Base-by-base conservation (phyloP, 2,113 vertebrate genomes). In the Phalacrocorax carbo region DNA sequence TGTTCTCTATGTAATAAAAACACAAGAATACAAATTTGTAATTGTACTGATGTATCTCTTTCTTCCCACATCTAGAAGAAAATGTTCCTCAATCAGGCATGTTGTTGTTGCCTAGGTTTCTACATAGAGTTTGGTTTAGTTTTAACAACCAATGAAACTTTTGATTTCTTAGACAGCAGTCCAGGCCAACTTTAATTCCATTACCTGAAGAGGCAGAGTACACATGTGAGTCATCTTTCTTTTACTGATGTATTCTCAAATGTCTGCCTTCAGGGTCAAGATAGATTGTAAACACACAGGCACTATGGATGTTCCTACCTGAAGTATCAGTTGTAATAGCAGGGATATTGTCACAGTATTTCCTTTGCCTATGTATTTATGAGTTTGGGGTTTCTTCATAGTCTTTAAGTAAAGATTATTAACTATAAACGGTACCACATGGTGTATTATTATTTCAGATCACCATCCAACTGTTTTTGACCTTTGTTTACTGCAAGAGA, bases 351-450 rank as follows among this genome's bases (percentile, higher is more conserved):
- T 89, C 17, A 36, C 15, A 73, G 11, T 64, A 69, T 75, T 57
- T 68, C 17, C 11, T 83, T 73, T 69, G 21, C 10, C 3, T 81
- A 8, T 58, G 7, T 13, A n/a, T 46, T 73, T 81, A 12, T 23
- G 16, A 55, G 11, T 66, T 32, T 20, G 3, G 5, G 0, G 0
- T 10, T 66, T 57, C 48, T 7, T n/a, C 3, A 8, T 13, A 68
- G 10, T 38, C n/a, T 77, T 38, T 44, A 54, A 54, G 7, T 62
- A 70, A 87, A 82, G 3, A 44, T 65, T 77, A 44, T 38, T 57
- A 66, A 26, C 36, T 21, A 17, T 68, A 29, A 57, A 38, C 2
- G 69, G 42, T 86, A 68, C 32, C 13, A 57, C 11, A 29, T 1
- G 0, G 1, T 32, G 8, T 60, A n/a, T 54, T 64, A n/a, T 36